Evolutionary conservation across 2,888 invertebrate species (phyloP), one percentile per base, ranked within the genome.

Genomic region (Erpobdella octoculata): DNA sequence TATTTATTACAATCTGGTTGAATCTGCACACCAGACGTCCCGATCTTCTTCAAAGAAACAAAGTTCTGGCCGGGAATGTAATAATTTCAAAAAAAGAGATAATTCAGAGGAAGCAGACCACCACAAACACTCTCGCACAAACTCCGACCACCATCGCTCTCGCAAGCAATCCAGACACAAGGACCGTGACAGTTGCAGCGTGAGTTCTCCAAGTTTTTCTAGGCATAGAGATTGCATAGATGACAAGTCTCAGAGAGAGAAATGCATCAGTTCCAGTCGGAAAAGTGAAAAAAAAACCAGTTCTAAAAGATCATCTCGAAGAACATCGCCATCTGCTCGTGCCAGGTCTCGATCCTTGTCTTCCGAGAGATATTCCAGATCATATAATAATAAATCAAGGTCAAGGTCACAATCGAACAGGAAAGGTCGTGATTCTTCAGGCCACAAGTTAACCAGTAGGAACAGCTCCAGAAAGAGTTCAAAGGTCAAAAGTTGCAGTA

Each of bases 1-100:
- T 28, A 53, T 53, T 53, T 53, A 53, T 28, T 53, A 53, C 21
- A 53, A 53, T n/a, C 28, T 53, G 53, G 53, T 53, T 25, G 53
- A 53, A 53, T 53, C 53, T 53, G 21, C 53, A 53, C 21, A 53
- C 21, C 53, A 53, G 53, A 25, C 53, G 6, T 28, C 53, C 28
- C 53, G 21, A 8, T 25, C 5, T 4, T n/a, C 21, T 53, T 53
- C 53, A 4, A 53, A 53, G 53, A 53, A 53, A 8, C 18, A 4
- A 12, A 53, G 9, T 28, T 53, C 53, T 25, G 53, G n/a, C n/a
- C n/a, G 28, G 53, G 53, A 53, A 28, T 28, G 28, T n/a, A 53
- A n/a, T 12, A 28, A 53, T 25, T 25, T 21, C 8, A 21, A 53
- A 21, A 53, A 28, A 53, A 9, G 53, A n/a, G 53, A 53, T 18